phyloP scores from a whole-genome alignment of 2,888 invertebrate genomes.

The Phorcus lineatus region DNA sequence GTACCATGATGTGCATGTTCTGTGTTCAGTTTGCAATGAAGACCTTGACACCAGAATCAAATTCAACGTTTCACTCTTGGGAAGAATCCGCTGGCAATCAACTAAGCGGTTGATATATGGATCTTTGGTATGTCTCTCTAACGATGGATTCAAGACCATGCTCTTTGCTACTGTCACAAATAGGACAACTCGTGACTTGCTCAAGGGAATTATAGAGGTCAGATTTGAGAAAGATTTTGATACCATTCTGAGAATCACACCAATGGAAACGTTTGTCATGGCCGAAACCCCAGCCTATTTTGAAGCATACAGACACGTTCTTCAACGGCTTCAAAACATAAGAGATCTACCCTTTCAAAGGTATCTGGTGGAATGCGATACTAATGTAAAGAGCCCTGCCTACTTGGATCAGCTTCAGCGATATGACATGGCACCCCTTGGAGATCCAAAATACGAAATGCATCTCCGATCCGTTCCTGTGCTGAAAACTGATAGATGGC shows the following conservation, averaged over 20 bases:
- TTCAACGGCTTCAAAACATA: constrained; percentile 82
- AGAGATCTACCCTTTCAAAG: constrained; percentile 63
- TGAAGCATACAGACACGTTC: constrained; percentile 87
- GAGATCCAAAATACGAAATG: not conserved
- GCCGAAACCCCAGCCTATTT: constrained; percentile 88
- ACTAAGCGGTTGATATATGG: constrained; percentile 83
- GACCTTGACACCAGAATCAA: constrained; percentile 59
- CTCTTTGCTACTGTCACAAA: constrained; percentile 81
- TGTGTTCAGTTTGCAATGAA: constrained; percentile 52
- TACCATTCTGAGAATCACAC: constrained; percentile 34
- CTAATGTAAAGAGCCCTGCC: constrained; percentile 48
- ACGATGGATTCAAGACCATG: constrained; percentile 82
- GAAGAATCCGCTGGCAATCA: constrained; percentile 74
- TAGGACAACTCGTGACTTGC: constrained; percentile 54
- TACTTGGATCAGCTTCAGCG: constrained; percentile 42
- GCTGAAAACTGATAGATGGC: constrained; percentile 44
- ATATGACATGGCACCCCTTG: constrained; percentile 45
- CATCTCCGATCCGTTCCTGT: constrained; percentile 1
- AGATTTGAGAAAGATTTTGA: constrained; percentile 49
- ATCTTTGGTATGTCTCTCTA: constrained; percentile 84
- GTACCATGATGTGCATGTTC: constrained; percentile 65
- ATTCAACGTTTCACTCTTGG: constrained; percentile 50
- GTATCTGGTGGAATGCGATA: constrained; percentile 57
- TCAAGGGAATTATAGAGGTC: constrained; percentile 59
- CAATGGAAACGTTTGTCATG: constrained; percentile 78